phyloP scores from a whole-genome alignment of 2,113 vertebrate species.

The Pomatorhinus ruficollis region DNA sequence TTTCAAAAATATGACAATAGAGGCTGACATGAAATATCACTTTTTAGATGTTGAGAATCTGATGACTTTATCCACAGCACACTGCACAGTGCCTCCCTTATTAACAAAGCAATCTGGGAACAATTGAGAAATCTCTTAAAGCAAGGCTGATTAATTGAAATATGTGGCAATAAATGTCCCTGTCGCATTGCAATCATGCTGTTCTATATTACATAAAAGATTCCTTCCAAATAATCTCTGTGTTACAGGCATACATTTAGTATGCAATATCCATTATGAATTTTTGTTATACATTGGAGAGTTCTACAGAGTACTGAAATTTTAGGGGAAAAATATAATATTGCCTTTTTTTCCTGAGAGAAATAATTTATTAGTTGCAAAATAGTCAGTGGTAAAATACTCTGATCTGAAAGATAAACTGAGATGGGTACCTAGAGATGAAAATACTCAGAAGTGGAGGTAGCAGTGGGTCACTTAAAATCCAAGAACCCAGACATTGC shows the following conservation, averaged over 20 bases:
- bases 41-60: neutral
- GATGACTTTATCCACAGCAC: neutral
- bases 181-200: neutral
- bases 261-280: neutral
- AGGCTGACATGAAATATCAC: neutral
- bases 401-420: neutral
- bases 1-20: neutral
- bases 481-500: neutral
- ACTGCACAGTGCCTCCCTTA: neutral
- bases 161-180: neutral
- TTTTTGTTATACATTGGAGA: neutral
- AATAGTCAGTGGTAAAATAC: neutral
- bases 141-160: constrained; percentile 30
- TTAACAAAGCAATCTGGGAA: neutral
- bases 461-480: neutral
- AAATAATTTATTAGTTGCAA: neutral
- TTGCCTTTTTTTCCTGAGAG: neutral
- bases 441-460: neutral
- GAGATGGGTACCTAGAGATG: neutral
- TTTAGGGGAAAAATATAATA: neutral
- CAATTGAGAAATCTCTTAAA: neutral
- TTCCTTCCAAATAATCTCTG: neutral
- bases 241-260: neutral
- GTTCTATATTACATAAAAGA: neutral
- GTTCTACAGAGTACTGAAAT: neutral